Evolutionary conservation across 1,140 invertebrate species (phyloP).

Genomic region (Drosophila erecta): DNA sequence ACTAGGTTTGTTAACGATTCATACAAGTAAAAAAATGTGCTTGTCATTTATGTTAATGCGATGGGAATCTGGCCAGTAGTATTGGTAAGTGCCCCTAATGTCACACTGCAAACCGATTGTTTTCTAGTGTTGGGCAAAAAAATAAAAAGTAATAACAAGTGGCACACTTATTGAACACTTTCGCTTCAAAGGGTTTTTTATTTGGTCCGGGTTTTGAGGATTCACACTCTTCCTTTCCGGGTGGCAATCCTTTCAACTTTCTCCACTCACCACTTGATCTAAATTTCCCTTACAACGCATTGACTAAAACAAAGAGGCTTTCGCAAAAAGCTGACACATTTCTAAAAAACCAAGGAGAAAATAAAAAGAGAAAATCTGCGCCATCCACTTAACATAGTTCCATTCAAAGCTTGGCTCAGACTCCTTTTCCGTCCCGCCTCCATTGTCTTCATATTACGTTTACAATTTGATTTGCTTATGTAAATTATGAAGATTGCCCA

Average conservation of each 20-base stretch:
- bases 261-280: conserved; percentile 54
- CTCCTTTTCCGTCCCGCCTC: conserved; percentile 1
- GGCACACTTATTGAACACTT: conserved; percentile 33
- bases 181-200: conserved; percentile 21
- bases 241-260: conserved; percentile 31
- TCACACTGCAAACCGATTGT: conserved; percentile 5
- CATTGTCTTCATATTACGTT: conserved; percentile 61
- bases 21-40: conserved; percentile 21
- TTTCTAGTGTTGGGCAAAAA: conserved; percentile 16
- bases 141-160: not conserved
- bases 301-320: conserved; percentile 53
- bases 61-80: conserved; percentile 11
- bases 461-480: conserved; percentile 81
- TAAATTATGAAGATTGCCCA: conserved; percentile 80
- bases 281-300: conserved; percentile 66
- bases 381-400: conserved; percentile 77
- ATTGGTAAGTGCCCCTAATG: conserved; percentile 18
- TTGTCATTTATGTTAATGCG: conserved; percentile 31
- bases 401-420: conserved; percentile 45
- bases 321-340: conserved; percentile 63
- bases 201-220: not conserved
- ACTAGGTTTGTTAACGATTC: conserved; percentile 15
- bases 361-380: conserved; percentile 58
- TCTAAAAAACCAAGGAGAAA: conserved; percentile 34
- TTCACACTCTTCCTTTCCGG: conserved; percentile 16